Evolutionary conservation across 2,797 vertebrate species (phyloP).

Genomic region (Manis javanica): DNA sequence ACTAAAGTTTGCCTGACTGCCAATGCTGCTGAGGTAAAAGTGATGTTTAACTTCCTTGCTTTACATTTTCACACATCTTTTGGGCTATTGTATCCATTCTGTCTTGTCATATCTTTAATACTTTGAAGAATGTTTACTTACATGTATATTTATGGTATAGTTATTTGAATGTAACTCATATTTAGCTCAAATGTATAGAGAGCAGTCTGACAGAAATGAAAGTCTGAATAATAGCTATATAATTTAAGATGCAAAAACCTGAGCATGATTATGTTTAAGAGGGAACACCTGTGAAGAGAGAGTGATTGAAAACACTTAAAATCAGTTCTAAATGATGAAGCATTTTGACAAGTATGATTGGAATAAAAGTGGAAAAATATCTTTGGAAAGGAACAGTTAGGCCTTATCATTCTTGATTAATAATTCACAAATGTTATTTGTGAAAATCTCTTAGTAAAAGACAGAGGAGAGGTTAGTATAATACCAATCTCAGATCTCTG

Average conservation of each 20-base stretch:
- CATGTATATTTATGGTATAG: neutral
- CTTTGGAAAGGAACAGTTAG: neutral
- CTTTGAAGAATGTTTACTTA: neutral
- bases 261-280: constrained; percentile 42
- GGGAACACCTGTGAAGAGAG: neutral
- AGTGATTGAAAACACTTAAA: constrained; percentile 55
- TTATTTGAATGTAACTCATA: neutral
- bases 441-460: neutral
- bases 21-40: neutral
- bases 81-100: neutral
- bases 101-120: neutral
- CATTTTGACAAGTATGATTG: constrained; percentile 38
- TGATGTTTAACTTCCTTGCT: neutral
- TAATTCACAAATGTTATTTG: neutral
- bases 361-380: constrained; percentile 16
- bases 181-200: neutral
- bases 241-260: neutral
- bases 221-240: neutral
- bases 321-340: constrained; percentile 59
- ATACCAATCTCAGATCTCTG: neutral
- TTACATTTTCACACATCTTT: neutral
- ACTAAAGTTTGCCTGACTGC: neutral
- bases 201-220: neutral
- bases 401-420: neutral
- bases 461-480: neutral